These are phyloP conservation scores for Achatina immaculata DNA, from an alignment of 1,140 invertebrate species.

Conservation along the genomic window DNA sequence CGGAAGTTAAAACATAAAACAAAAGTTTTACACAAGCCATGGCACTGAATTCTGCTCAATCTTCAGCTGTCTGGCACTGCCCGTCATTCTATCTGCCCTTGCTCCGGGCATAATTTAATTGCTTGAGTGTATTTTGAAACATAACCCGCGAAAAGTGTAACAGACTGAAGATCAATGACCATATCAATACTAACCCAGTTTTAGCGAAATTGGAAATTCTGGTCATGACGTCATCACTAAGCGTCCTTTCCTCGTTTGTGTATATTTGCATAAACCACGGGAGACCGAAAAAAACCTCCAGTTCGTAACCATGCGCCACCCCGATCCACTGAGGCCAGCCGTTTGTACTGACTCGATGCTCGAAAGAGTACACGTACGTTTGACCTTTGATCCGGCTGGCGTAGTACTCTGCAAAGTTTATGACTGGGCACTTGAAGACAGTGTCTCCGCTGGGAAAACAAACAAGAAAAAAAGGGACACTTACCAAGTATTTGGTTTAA, in stretches of 20 bases:
- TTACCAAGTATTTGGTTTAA: too few species aligned
- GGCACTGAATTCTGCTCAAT: too few species aligned
- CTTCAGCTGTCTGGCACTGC: too few species aligned
- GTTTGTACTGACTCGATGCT: slow-evolving; percentile 73
- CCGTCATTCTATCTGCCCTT: too few species aligned
- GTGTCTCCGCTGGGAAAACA: slow-evolving; percentile 47
- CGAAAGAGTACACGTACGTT: slow-evolving; percentile 59
- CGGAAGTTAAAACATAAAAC: too few species aligned
- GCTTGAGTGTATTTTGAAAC: too few species aligned
- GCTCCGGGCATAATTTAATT: too few species aligned
- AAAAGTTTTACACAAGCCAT: too few species aligned
- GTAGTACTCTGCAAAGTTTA: slow-evolving; percentile 48
- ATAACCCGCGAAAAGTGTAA: too few species aligned
- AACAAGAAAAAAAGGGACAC: not conserved
- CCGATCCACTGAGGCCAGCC: slow-evolving; percentile 97
- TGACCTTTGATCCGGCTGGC: not conserved
- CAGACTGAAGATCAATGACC: too few species aligned
- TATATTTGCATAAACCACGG: slow-evolving; percentile 86
- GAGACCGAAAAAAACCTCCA: slow-evolving; percentile 90
- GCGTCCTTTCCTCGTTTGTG: slow-evolving; percentile 86
- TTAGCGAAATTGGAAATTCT: slow-evolving; percentile 94
- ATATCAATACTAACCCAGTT: slow-evolving; percentile 91
- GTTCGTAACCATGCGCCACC: slow-evolving; percentile 95
- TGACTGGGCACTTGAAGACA: slow-evolving; percentile 58
- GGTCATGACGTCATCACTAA: slow-evolving; percentile 90